These are phyloP conservation scores for Galemys pyrenaicus DNA, from an alignment of 2,113 vertebrate genomes.

Conservation along the genomic window DNA sequence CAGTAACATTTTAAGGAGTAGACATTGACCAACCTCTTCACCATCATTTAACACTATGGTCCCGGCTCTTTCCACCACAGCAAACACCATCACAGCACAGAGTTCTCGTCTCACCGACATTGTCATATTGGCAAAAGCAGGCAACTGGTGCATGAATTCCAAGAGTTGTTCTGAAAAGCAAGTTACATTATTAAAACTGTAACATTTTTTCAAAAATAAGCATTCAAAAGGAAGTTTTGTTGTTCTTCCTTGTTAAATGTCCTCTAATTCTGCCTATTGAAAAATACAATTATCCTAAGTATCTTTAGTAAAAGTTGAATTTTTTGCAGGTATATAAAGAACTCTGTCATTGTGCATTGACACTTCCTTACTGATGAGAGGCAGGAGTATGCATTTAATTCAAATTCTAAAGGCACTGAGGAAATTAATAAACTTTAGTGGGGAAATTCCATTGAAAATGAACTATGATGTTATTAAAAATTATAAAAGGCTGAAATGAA, in stretches of 20 bases:
- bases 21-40: constrained; percentile 92
- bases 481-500: not conserved
- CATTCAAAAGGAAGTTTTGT: constrained; percentile 59
- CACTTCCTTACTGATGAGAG: not conserved
- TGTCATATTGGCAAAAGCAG: constrained; percentile 98
- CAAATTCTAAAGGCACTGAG: not conserved
- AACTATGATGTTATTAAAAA: not conserved
- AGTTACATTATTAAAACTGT: constrained; percentile 65
- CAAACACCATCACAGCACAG: constrained; percentile 99
- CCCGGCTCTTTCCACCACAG: constrained; percentile 97
- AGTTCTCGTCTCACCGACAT: constrained; percentile 99
- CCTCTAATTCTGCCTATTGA: constrained; percentile 68
- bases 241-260: constrained; percentile 69
- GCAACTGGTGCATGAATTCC: constrained; percentile 99
- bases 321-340: not conserved
- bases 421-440: constrained; percentile 19
- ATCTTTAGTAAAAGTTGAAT: not conserved
- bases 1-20: not conserved
- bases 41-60: constrained; percentile 97
- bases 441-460: not conserved
- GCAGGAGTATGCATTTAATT: not conserved
- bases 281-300: not conserved
- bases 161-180: constrained; percentile 95
- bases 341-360: not conserved
- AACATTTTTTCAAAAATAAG: constrained; percentile 54